These are phyloP conservation scores for Aspidapion aeneum DNA, from an alignment of 2,888 invertebrate genomes.

Conservation along the genomic window DNA sequence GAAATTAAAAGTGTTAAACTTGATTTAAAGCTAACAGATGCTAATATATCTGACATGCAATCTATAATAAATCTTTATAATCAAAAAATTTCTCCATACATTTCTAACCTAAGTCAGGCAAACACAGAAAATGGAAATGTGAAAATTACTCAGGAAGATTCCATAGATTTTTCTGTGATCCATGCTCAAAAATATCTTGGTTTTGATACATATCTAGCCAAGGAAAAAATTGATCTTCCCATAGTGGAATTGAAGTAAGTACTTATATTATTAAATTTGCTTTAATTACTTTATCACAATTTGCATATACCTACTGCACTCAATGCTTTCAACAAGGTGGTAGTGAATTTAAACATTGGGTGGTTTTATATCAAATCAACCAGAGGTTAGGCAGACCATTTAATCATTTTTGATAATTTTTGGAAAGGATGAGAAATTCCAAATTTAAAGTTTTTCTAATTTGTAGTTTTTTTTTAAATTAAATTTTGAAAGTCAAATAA, in stretches of 20 bases:
- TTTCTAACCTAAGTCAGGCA: conserved; percentile 18
- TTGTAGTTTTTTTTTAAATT: too few relatives aligned
- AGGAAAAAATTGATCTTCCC: conserved; percentile 42
- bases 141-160: conserved; percentile 6
- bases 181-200: conserved; percentile 28
- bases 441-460: too few relatives aligned
- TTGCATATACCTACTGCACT: not conserved
- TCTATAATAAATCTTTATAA: conserved; percentile 41
- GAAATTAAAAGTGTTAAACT: conserved; percentile 14
- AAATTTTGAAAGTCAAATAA: too few relatives aligned
- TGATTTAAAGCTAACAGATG: conserved; percentile 20
- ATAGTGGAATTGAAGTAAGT: conserved; percentile 46
- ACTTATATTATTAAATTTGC: too few relatives aligned
- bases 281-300: not conserved
- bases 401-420: too few relatives aligned
- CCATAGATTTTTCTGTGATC: conserved; percentile 13
- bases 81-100: conserved; percentile 30
- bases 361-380: too few relatives aligned
- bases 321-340: too few relatives aligned
- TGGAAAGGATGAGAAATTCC: too few relatives aligned
- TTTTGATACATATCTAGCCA: conserved; percentile 33
- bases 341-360: too few relatives aligned
- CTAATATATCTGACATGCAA: conserved; percentile 45
- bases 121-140: conserved; percentile 15
- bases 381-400: too few relatives aligned